Conservation (phyloP, 2,113 vertebrate species). For the Triplophysa siluroides region DNA sequence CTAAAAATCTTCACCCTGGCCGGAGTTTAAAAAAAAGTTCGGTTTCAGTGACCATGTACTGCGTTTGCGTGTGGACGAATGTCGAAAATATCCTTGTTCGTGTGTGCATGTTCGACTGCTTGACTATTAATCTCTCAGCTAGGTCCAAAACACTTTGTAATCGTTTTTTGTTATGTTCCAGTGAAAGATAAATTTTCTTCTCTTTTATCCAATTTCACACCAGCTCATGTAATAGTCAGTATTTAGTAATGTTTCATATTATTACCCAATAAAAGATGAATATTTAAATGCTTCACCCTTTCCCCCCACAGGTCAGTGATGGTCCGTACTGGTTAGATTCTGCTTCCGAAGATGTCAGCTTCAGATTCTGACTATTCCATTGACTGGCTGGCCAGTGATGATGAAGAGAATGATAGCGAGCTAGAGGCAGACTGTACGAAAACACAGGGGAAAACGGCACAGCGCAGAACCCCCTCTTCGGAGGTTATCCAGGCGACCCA, state of each 20-base stretch:
- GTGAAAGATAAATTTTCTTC: background rate
- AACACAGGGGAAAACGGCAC: conserved; percentile 46
- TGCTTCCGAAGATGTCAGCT: conserved; percentile 77
- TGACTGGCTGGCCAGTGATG: conserved; percentile 77
- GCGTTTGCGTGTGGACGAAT: too few species aligned
- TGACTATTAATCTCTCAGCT: conserved; percentile 13
- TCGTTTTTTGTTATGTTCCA: background rate
- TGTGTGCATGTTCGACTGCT: background rate
- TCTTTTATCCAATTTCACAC: background rate
- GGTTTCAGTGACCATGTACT: too few species aligned
- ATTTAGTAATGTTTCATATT: background rate
- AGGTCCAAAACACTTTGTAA: background rate
- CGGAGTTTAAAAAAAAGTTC: too few species aligned
- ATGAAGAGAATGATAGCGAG: conserved; percentile 69
- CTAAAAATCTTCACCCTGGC: too few species aligned
- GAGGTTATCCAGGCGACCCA: conserved; percentile 39
- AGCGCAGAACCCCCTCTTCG: conserved; percentile 30
- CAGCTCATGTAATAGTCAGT: background rate
- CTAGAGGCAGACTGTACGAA: conserved; percentile 58
- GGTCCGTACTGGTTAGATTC: conserved; percentile 69
- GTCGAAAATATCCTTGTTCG: too few species aligned
- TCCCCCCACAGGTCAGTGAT: conserved; percentile 72
- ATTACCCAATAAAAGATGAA: background rate
- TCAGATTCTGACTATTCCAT: conserved; percentile 80
- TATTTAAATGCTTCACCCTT: conserved; percentile 26